Evolutionary conservation across 2,113 vertebrate genomes (phyloP).

Genomic region (Anseranas semipalmata): DNA sequence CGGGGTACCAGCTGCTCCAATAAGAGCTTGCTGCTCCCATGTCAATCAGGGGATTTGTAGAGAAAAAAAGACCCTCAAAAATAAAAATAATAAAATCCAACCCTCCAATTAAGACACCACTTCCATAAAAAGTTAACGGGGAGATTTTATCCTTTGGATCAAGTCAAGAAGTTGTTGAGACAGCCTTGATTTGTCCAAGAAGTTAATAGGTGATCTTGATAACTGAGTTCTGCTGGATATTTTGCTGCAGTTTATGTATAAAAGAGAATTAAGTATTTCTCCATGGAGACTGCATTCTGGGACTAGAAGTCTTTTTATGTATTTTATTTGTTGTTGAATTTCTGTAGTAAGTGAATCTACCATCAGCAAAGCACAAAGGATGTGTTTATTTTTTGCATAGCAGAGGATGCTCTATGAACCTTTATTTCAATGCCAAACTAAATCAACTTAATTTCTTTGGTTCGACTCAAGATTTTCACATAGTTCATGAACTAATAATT

Average conservation of each 20-base stretch:
- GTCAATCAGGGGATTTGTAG: too few species aligned
- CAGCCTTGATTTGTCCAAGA: not conserved
- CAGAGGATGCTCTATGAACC: not conserved
- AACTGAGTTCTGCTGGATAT: not conserved
- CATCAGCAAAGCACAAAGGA: not conserved
- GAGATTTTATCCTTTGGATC: not conserved
- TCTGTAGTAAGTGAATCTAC: not conserved
- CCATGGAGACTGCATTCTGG: not conserved
- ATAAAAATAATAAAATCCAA: not conserved
- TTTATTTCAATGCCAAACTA: not conserved
- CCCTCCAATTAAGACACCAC: not conserved
- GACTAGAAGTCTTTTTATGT: not conserved
- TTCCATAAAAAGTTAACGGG: not conserved
- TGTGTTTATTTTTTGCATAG: not conserved
- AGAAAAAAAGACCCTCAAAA: not conserved
- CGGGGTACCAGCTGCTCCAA: too few species aligned
- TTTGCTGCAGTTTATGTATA: not conserved
- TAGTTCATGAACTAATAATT: not conserved
- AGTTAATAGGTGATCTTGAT: not conserved
- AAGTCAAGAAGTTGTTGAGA: not conserved
- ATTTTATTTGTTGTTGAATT: not conserved
- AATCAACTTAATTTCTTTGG: not conserved
- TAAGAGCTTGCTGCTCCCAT: too few species aligned
- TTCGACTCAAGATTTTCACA: not conserved
- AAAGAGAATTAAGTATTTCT: not conserved